Percentiles rank a stretch among this genome's conserved stretches.
These are phyloP conservation scores for Drymonia ruficornis DNA, from an alignment of 2,888 invertebrate species.

Conservation along the genomic window DNA sequence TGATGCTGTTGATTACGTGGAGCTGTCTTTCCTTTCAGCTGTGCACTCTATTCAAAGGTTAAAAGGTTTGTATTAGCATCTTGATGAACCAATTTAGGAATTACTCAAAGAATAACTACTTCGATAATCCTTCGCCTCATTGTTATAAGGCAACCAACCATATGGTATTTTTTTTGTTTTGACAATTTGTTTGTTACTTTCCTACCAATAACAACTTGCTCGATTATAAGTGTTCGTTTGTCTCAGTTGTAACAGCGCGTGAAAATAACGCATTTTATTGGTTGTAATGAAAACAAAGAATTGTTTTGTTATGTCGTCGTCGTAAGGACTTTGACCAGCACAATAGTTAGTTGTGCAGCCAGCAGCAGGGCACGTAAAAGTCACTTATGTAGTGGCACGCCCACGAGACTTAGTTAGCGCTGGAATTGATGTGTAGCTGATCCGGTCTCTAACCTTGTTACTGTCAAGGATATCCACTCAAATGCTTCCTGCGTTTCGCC, in stretches of 20 bases:
- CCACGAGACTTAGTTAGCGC: background rate
- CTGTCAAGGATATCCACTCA: constrained; percentile 74
- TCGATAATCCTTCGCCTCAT: no score
- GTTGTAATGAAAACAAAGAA: background rate
- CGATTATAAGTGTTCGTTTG: no score
- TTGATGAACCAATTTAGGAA: no score
- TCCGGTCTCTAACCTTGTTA: constrained; percentile 68
- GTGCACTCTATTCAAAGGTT: no score
- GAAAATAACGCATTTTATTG: background rate
- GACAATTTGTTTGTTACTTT: no score
- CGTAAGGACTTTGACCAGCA: background rate
- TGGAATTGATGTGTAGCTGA: constrained; percentile 12
- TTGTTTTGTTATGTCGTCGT: background rate
- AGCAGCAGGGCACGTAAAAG: background rate
- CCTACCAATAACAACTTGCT: no score
- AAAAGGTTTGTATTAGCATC: no score
- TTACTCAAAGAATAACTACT: no score
- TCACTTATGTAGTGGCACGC: background rate
- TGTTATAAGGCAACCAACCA: no score
- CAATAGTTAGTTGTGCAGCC: background rate
- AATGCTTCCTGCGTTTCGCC: constrained; percentile 63
- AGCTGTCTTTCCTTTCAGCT: no score
- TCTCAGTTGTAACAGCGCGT: background rate
- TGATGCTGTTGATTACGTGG: no score
- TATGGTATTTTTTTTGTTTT: no score